phyloP scores from a whole-genome alignment of 2,888 invertebrate genomes.

The Chymomyza caudatula region DNA sequence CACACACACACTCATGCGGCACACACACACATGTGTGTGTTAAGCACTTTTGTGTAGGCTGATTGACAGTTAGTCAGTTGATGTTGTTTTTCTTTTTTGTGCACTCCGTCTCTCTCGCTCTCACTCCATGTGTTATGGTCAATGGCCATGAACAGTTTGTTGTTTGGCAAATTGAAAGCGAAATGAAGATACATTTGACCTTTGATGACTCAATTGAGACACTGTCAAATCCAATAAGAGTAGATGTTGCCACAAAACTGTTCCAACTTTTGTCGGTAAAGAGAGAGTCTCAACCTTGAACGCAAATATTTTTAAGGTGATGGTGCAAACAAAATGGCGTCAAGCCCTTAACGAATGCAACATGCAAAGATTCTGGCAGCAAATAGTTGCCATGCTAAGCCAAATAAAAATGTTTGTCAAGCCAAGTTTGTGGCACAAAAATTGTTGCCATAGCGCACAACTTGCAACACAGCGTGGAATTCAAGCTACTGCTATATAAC shows the following conservation, averaged over 20 bases:
- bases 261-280: conserved; percentile 21
- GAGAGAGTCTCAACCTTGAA: conserved; percentile 7
- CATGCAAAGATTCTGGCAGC: background rate
- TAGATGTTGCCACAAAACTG: background rate
- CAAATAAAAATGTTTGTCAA: conserved; percentile 62
- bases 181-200: conserved; percentile 61
- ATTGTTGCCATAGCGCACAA: conserved; percentile 56
- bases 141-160: conserved; percentile 52
- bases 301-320: conserved; percentile 35
- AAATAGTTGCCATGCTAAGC: conserved; percentile 11
- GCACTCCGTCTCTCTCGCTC: background rate
- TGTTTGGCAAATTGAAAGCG: conserved; percentile 65
- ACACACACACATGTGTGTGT: conserved; percentile 4
- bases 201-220: conserved; percentile 60
- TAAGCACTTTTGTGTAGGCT: background rate
- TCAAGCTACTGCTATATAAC: background rate
- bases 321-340: background rate
- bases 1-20: conserved; percentile 9
- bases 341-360: background rate
- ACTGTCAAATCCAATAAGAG: background rate
- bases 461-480: conserved; percentile 13
- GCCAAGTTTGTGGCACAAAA: conserved; percentile 42
- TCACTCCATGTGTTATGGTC: background rate
- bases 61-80: conserved; percentile 4
- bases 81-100: background rate